Conservation (phyloP, 2,113 vertebrate genomes). For the Platanista minor region DNA sequence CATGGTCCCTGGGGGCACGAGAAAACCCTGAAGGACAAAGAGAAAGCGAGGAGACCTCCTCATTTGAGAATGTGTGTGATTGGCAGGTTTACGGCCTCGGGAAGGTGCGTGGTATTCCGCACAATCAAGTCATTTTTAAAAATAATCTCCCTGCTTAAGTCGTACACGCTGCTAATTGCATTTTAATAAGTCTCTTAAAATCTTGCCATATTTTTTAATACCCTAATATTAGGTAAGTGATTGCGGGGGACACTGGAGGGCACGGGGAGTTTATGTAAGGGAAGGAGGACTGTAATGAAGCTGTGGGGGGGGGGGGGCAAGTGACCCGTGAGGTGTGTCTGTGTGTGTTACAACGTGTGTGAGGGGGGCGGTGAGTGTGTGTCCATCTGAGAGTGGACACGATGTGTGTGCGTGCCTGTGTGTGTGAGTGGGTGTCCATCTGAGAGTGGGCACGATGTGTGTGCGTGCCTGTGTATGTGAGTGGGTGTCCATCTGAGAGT, state of each 20-base stretch:
- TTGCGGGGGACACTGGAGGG: conserved; percentile 87
- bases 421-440: background rate
- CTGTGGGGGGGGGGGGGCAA: conserved; percentile 67
- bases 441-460: too few relatives aligned
- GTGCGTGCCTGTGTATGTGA: too few relatives aligned
- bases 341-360: background rate
- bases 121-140: conserved; percentile 85
- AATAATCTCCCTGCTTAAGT: conserved; percentile 88
- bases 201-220: conserved; percentile 90
- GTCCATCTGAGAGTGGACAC: rapidly evolving
- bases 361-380: background rate
- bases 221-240: conserved; percentile 89
- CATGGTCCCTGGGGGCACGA: background rate
- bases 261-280: conserved; percentile 82
- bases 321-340: conserved; percentile 1
- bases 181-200: conserved; percentile 89
- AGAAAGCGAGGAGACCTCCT: conserved; percentile 80
- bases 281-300: conserved; percentile 71
- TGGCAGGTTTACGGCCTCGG: conserved; percentile 86
- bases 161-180: conserved; percentile 83
- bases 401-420: rapidly evolving
- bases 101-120: conserved; percentile 84
- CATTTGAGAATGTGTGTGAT: conserved; percentile 81
- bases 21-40: conserved; percentile 65
- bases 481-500: too few relatives aligned